Conservation (phyloP, 1,140 invertebrate species). For the Sesamia nonagrioides region DNA sequence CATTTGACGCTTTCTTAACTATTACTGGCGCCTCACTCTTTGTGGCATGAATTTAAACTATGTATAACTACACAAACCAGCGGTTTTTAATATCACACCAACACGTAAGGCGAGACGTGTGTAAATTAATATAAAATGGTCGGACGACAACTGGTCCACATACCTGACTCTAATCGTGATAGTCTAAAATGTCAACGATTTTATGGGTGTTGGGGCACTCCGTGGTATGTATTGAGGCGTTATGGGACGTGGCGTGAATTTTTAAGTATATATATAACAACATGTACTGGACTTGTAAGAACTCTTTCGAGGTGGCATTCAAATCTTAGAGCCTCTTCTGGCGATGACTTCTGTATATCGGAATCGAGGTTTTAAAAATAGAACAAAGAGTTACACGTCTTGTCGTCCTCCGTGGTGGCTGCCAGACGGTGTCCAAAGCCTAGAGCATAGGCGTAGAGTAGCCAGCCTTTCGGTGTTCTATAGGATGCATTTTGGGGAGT, state of each 20-base stretch:
- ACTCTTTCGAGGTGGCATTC: too few species aligned
- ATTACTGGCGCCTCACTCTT: background rate
- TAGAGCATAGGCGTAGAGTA: too few species aligned
- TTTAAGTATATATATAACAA: too few species aligned
- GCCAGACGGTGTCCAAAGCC: too few species aligned
- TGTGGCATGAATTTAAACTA: constrained; percentile 35
- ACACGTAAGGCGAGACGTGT: constrained; percentile 14
- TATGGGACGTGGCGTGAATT: background rate
- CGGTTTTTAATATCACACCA: background rate
- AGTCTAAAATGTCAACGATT: constrained; percentile 50
- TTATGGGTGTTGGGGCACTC: constrained; percentile 38
- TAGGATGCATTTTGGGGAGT: too few species aligned
- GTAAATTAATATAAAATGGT: constrained; percentile 15
- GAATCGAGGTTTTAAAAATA: too few species aligned
- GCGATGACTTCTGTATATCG: too few species aligned
- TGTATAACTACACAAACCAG: background rate
- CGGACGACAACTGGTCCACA: background rate
- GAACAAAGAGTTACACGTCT: too few species aligned
- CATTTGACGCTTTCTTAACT: constrained; percentile 28
- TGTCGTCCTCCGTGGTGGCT: too few species aligned
- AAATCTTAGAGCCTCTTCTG: too few species aligned
- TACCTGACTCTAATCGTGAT: constrained; percentile 27
- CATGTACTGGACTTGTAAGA: too few species aligned
- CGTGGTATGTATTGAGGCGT: background rate
- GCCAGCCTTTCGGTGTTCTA: too few species aligned